phyloP scores from a whole-genome alignment of 2,888 invertebrate genomes.

The Sminthurinus aureus region DNA sequence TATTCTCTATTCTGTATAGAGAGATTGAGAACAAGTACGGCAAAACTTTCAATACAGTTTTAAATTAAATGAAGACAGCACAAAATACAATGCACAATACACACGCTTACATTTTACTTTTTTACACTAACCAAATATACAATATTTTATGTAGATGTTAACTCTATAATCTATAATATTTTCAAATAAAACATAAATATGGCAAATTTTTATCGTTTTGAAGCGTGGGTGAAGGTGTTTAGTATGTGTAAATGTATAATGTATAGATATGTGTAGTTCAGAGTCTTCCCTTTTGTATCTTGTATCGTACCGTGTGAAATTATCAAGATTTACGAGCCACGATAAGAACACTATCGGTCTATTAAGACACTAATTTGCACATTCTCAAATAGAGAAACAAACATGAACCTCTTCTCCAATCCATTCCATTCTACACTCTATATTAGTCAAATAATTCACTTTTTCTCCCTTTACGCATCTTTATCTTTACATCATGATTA shows the following conservation, averaged over 20 bases:
- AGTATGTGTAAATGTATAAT: not conserved
- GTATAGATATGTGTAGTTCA: not conserved
- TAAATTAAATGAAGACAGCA: conserved; percentile 15
- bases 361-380: conserved; percentile 6
- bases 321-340: conserved; percentile 34
- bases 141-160: not conserved
- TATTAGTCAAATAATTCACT: not conserved
- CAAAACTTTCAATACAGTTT: conserved; percentile 8
- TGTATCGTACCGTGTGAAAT: not conserved
- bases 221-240: conserved; percentile 26
- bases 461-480: not conserved
- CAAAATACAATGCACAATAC: not conserved
- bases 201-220: not conserved
- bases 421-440: not conserved
- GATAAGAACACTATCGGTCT: conserved; percentile 25
- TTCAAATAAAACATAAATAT: not conserved
- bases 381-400: not conserved
- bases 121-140: not conserved
- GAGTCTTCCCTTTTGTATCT: not conserved
- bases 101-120: not conserved
- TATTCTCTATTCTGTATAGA: no score
- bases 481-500: not conserved
- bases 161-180: not conserved
- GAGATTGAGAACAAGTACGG: conserved; percentile 32
- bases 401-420: not conserved